Percentiles rank a stretch among this genome's conserved stretches.
Evolutionary conservation across 2,888 invertebrate genomes (phyloP).

Genomic region (Gastrophysa polygoni): DNA sequence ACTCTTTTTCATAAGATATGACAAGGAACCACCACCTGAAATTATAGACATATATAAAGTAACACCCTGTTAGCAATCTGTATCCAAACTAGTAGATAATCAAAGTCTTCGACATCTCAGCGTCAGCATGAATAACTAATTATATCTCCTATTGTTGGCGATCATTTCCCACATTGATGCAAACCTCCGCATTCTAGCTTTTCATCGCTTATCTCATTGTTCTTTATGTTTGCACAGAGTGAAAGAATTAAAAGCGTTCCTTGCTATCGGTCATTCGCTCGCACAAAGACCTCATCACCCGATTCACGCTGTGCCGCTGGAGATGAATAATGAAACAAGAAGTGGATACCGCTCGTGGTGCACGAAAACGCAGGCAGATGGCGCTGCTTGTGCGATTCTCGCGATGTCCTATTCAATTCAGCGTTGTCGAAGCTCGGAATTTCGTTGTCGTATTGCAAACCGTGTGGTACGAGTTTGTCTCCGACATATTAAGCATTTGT

Average conservation of each 20-base stretch:
- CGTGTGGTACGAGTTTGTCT: constrained; percentile 23
- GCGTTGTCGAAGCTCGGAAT: constrained; percentile 22
- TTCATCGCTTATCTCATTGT: constrained; percentile 1
- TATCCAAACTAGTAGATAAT: background rate
- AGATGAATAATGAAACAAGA: constrained; percentile 20
- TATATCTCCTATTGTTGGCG: background rate
- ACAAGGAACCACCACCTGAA: too few species aligned
- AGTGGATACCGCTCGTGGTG: constrained; percentile 17
- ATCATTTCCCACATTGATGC: background rate
- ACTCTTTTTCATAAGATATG: too few species aligned
- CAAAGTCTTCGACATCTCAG: too few species aligned
- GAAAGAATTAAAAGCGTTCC: constrained; percentile 6
- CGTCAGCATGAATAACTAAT: background rate
- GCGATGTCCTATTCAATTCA: constrained; percentile 24
- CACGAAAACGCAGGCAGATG: constrained; percentile 15
- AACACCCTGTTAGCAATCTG: too few species aligned
- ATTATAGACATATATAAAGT: too few species aligned
- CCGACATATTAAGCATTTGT: constrained; percentile 25
- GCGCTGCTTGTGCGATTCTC: constrained; percentile 14
- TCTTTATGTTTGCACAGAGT: constrained; percentile 3
- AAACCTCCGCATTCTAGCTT: background rate
- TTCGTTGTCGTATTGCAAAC: constrained; percentile 19
- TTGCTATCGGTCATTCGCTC: constrained; percentile 27
- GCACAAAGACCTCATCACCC: background rate
- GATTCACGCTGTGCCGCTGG: background rate